These are phyloP conservation scores for Chaitophorus viminalis DNA, from an alignment of 2,888 invertebrate species.

Conservation along the genomic window DNA sequence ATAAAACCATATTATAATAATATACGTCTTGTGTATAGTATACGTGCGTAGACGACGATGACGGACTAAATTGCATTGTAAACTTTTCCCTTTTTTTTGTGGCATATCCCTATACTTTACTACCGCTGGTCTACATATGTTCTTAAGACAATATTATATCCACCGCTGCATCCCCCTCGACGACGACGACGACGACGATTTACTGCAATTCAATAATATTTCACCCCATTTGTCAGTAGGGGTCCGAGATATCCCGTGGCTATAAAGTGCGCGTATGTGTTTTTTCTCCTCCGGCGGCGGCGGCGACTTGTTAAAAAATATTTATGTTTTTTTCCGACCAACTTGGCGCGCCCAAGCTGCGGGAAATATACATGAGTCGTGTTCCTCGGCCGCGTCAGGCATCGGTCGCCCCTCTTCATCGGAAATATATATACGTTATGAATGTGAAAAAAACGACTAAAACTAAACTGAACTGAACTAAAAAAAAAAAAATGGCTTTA, in stretches of 20 bases:
- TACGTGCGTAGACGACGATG: neutral
- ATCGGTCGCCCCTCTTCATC: slow-evolving; percentile 2
- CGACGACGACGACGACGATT: no score
- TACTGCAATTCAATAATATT: slow-evolving; percentile 62
- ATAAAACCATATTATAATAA: no score
- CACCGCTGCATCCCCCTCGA: neutral
- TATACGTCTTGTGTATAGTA: no score
- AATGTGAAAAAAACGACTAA: neutral
- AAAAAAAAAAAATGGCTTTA: slow-evolving; percentile 29
- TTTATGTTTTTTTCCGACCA: slow-evolving; percentile 62
- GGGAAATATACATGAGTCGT: slow-evolving; percentile 37
- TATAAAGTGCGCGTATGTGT: slow-evolving; percentile 9
- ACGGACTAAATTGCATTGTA: slow-evolving; percentile 22
- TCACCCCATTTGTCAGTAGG: slow-evolving; percentile 55
- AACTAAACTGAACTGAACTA: neutral
- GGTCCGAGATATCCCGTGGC: slow-evolving; percentile 55
- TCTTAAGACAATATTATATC: slow-evolving; percentile 33
- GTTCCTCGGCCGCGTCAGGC: neutral
- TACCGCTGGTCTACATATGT: slow-evolving; percentile 53
- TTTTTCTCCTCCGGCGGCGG: slow-evolving; percentile 7
- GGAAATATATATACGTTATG: slow-evolving; percentile 32
- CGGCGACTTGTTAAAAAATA: slow-evolving; percentile 62
- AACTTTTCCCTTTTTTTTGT: slow-evolving; percentile 13
- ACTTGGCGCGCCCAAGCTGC: slow-evolving; percentile 59
- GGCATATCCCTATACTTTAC: no score